phyloP scores from a whole-genome alignment of 2,888 invertebrate genomes.

The Lepidocyrtoides sp. region DNA sequence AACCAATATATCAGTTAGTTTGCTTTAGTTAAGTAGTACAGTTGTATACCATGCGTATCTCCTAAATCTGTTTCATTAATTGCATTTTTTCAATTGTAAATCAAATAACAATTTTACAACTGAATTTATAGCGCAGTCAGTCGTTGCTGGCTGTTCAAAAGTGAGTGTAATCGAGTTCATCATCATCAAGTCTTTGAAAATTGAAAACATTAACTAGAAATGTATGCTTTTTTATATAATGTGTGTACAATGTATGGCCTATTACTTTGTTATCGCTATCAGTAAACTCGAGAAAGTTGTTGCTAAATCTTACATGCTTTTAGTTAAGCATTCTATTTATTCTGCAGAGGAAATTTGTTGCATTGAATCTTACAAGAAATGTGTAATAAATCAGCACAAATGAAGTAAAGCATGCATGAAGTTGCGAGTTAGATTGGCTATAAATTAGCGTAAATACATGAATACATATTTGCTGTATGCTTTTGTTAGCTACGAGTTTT shows the following conservation, averaged over 20 bases:
- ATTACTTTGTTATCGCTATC: not conserved
- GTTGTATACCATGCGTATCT: not conserved
- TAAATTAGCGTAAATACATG: not conserved
- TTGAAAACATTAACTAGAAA: not conserved
- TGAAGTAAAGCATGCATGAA: slow-evolving; percentile 15
- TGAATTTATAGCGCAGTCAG: slow-evolving; percentile 1
- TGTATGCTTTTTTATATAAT: not conserved
- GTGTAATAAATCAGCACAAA: slow-evolving; percentile 38
- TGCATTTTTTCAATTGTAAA: slow-evolving; percentile 48
- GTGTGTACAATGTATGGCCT: not conserved
- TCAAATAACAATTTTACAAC: not conserved
- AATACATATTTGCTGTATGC: not conserved
- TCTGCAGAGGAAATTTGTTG: slow-evolving; percentile 2
- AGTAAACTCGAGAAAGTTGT: slow-evolving; percentile 30
- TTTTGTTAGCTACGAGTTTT: not conserved
- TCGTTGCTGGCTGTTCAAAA: not conserved
- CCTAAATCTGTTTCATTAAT: slow-evolving; percentile 11
- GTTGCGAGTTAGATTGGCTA: not conserved
- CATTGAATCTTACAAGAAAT: not conserved
- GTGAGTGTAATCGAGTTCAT: slow-evolving; percentile 24
- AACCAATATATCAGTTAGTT: not conserved
- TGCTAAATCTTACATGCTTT: not conserved
- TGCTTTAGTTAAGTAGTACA: not conserved
- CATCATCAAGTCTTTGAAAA: slow-evolving; percentile 4
- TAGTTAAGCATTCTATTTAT: not conserved